Evolutionary conservation across 2,888 invertebrate species (phyloP), one percentile per base, ranked within the genome.

Genomic region (Neocrepidodera transversa): DNA sequence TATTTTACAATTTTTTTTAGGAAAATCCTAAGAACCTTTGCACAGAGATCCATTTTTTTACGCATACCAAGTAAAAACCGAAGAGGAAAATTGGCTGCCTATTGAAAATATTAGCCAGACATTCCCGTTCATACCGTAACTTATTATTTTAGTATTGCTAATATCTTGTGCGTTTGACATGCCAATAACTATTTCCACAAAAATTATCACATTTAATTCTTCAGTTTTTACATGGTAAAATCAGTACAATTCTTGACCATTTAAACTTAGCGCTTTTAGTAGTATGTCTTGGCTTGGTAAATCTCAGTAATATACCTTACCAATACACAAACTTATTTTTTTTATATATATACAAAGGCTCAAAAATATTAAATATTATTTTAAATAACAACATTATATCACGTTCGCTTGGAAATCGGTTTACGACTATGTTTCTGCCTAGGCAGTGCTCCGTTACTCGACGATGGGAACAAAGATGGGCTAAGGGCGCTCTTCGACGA

Each of bases 401-500:
- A 75, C 74, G 72, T 71, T 69, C 67, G 71, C 65, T 68, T 70
- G 63, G 65, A 63, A 64, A 68, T 66, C 55, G 76, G 76, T 71
- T 79, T 79, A 60, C 79, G 75, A 53, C 75, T 73, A 58, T 76
- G 75, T 64, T 81, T 82, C 65, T 80, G 75, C n/a, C 80, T 70
- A 13, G 72, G 76, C 23, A 52, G 76, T 23, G 52, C 45, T 35
- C 60, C 60, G 1, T 52, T 49, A 74, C 69, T 30, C 63, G 59
- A 57, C 30, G 65, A 61, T 60, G 74, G 79, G 71, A 79, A 80
- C 69, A 85, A 83, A 75, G 83, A 81, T 58, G 83, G 83, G 72
- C 81, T 83, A 18, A 86, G 77, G 26, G 77, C 69, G 66, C 82
- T 83, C 74, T 84, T 84, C 10, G 83, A 81, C 61, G 79, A 76